Evolutionary conservation across 2,888 invertebrate genomes (phyloP).

Genomic region (Parnassius orleans): DNA sequence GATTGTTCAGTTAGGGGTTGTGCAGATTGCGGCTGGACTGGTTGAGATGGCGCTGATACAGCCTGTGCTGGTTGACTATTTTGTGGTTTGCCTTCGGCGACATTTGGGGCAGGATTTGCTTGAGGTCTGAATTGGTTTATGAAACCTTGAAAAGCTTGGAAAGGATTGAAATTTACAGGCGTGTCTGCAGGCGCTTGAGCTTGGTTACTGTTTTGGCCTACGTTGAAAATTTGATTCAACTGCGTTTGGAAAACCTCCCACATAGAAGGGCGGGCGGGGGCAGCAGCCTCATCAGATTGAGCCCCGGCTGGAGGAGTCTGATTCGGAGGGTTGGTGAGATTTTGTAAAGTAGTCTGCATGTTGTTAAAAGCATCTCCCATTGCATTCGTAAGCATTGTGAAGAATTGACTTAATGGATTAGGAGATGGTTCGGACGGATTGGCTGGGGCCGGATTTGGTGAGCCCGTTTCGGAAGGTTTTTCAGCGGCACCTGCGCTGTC

Average conservation of each 20-base stretch:
- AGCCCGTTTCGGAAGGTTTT: constrained; percentile 17
- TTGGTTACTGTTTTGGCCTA: no score
- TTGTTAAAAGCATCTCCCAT: constrained; percentile 30
- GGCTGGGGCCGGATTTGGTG: constrained; percentile 20
- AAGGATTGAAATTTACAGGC: constrained; percentile 21
- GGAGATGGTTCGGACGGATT: constrained; percentile 5
- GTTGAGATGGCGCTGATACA: constrained; percentile 21
- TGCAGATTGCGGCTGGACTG: constrained; percentile 26
- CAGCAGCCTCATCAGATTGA: constrained; percentile 36
- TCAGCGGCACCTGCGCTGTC: constrained; percentile 19
- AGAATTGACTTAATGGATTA: constrained; percentile 24
- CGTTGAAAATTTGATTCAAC: constrained; percentile 36
- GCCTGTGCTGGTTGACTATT: constrained; percentile 16
- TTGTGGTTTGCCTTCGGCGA: constrained; percentile 9
- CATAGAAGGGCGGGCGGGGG: constrained; percentile 29
- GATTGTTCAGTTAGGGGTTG: constrained; percentile 26
- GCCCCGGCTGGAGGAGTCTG: constrained; percentile 28
- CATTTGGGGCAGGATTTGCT: constrained; percentile 2
- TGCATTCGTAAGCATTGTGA: constrained; percentile 34
- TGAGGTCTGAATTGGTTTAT: constrained; percentile 26
- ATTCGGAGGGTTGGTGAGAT: constrained; percentile 15
- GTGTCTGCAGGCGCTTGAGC: no score
- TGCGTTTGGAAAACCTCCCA: constrained; percentile 37
- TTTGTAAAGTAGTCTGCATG: constrained; percentile 36
- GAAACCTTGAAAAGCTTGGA: constrained; percentile 10